Conservation (phyloP, 1,140 invertebrate species). For the Uloborus diversus region DNA sequence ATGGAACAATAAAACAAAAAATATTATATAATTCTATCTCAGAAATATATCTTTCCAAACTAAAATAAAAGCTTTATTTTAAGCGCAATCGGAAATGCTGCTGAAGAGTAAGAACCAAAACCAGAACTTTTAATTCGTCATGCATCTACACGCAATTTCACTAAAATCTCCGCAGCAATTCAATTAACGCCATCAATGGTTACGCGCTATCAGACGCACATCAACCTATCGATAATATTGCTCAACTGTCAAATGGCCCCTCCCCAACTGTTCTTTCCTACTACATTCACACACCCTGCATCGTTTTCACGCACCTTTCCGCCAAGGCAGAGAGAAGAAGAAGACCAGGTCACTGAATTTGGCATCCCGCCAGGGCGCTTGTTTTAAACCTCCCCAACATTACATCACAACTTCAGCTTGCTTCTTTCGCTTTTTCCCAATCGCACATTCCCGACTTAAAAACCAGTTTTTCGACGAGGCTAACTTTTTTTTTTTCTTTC, state of each 20-base stretch:
- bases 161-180: not conserved
- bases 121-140: too few species aligned
- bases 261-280: not conserved
- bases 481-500: conserved; percentile 19
- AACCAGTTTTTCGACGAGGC: conserved; percentile 42
- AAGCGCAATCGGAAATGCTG: too few species aligned
- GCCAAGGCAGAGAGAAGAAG: too few species aligned
- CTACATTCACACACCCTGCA: not conserved
- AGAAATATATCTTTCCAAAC: too few species aligned
- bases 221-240: conserved; percentile 14
- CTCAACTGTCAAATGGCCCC: conserved; percentile 37
- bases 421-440: conserved; percentile 6
- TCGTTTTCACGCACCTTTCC: not conserved
- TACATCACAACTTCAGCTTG: conserved; percentile 21
- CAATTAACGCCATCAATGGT: not conserved
- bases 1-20: too few species aligned
- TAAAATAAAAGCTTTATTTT: too few species aligned
- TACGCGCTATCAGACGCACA: not conserved
- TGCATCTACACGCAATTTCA: too few species aligned
- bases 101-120: too few species aligned
- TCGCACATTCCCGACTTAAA: conserved; percentile 37
- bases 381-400: conserved; percentile 52
- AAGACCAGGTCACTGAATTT: conserved; percentile 26
- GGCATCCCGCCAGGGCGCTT: conserved; percentile 47
- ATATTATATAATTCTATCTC: too few species aligned